A percentile compares a stretch with the other conserved stretches of the same genome.
Conservation (phyloP, 2,888 invertebrate genomes). For the Agrochola circellaris region DNA sequence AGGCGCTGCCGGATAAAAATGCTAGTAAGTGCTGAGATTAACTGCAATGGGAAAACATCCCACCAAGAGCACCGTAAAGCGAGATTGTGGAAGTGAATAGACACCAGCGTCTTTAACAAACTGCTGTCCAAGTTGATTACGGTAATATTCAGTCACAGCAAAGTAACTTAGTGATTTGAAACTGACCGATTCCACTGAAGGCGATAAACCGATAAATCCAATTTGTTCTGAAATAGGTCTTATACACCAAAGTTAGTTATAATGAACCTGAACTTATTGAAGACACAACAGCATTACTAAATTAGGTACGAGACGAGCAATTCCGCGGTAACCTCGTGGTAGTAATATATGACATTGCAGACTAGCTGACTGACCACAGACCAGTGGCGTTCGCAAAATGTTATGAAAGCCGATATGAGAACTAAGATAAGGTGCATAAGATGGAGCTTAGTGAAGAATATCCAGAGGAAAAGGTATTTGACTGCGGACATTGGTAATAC, state of each 20-base stretch:
- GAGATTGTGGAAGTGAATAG: background rate
- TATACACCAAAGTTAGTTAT: background rate
- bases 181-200: background rate
- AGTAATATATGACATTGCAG: slow-evolving; percentile 16
- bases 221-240: background rate
- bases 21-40: background rate
- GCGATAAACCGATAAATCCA: background rate
- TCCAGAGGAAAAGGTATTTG: slow-evolving; percentile 4
- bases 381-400: slow-evolving; percentile 34
- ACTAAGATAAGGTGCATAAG: slow-evolving; percentile 28
- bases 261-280: background rate
- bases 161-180: background rate
- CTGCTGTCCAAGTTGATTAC: background rate
- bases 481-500: background rate
- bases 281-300: slow-evolving; percentile 12
- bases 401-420: slow-evolving; percentile 36
- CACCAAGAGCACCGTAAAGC: background rate
- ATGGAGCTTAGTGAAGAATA: slow-evolving; percentile 16
- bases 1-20: background rate
- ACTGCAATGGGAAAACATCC: background rate
- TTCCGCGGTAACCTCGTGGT: slow-evolving; percentile 14
- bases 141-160: background rate
- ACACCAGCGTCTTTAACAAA: background rate
- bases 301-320: slow-evolving; percentile 6
- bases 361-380: slow-evolving; percentile 22